Evolutionary conservation across 2,113 vertebrate genomes (phyloP), one percentile per base, ranked within the genome.

Genomic region (Grammomys surdaster): DNA sequence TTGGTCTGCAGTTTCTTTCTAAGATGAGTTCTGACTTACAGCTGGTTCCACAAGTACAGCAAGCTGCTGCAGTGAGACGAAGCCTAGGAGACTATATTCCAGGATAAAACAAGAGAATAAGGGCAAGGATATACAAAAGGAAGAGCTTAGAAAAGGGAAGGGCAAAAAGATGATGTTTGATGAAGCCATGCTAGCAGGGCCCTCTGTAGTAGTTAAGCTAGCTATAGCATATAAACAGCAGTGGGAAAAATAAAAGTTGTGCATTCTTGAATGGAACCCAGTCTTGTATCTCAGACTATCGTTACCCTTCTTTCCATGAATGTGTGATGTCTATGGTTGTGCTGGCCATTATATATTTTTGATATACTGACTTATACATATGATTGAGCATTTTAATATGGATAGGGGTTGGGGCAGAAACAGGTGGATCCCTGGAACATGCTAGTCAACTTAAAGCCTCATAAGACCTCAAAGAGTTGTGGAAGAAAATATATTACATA

Each of bases 321-420:
- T 11, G 54, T 54, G 8, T 19, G 7, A 20, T 80, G 46, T 31
- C 13, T 78, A 77, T 16, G 14, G 7, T 33, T 77, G 12, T 33
- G 72, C 7, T 56, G 9, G 51, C 13, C 9, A 56, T 36, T 33
- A 80, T 16, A 17, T 8, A 3, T 19, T 33, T 33, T 78, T 77
- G 14, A 78, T 51, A 19, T 54, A 33, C 16, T 33, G 75, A 0
- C 14, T 33, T 33, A 7, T 1, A 9, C 0, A 78, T 1, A 0
- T 20, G 6, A 31, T 1, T 77, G 28, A 4, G 8, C 48, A 33
- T 78, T 51, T 17, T 1, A 51, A 31, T 51, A 33, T 19, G 48
- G 14, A 31, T 33, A 78, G 76, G 14, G 7, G 7, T 20, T 14
- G 14, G 19, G 26, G 31, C 10, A 48, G 26, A 48, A 48, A 31